Evolutionary conservation across 2,888 invertebrate genomes (phyloP), one percentile per base, ranked within the genome.

Genomic region (Drosophila nr. medialis): DNA sequence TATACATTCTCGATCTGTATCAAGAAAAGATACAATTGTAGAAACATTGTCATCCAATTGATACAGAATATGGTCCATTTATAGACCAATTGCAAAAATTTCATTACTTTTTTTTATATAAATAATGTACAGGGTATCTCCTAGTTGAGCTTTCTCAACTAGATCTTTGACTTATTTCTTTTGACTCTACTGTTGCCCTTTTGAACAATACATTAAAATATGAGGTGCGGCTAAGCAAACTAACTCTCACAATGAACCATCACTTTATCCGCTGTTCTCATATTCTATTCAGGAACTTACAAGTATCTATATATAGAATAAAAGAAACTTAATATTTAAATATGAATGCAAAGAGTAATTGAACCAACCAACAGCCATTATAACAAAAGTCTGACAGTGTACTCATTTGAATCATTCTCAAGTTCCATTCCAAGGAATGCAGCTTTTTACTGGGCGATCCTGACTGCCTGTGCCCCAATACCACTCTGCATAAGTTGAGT

Each of bases 381-480:
- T 6, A 30, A 13, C 7, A 21, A 61, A 42, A 42, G 40, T 32
- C 49, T 34, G 10, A 2, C 58, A 75, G 81, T 81, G 67, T 50
- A 75, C 11, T 62, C 49, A 81, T 72, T 76, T 81, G 63, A 80
- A 77, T 81, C 77, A 72, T 71, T 45, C 32, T 48, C 36, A 48
- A 30, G 27, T 8, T 48, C 32, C 68, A 59, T 45, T 11, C 61
- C 49, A 27, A 49, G 34, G 62, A 51, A 50, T 59, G 36, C 8
- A 40, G 10, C 13, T 50, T 62, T 72, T 72, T 55, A 15, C 29
- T 36, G 24, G 24, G 38, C 64, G 64, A 48, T 55, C 48, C 48
- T 38, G 49, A 10, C 38, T 29, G 38, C 2, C 18, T 18, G 10
- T 24, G 2, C 8, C 27, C 18, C 53, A 61, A 15, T 50, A 29